phyloP scores from a whole-genome alignment of 1,140 invertebrate species.

The Drosophila ironensis region DNA sequence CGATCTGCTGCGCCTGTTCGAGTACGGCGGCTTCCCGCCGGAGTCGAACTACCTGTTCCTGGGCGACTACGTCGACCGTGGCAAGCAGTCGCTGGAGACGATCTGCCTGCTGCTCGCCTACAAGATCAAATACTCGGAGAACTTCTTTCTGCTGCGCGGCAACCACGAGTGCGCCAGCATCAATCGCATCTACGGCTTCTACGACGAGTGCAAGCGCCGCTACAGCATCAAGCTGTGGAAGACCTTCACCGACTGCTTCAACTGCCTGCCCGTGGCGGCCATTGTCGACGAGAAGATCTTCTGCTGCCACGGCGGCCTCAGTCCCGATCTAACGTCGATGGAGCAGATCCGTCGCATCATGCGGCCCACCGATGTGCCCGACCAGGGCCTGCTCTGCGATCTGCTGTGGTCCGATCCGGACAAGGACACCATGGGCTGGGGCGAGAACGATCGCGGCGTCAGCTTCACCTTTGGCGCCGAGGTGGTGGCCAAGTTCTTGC shows the following conservation, averaged over 20 bases:
- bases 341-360: conserved; percentile 95
- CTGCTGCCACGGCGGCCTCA: conserved; percentile 97
- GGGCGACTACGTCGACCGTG: conserved; percentile 93
- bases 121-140: conserved; percentile 96
- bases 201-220: conserved; percentile 97
- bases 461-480: conserved; percentile 98
- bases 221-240: conserved; percentile 99
- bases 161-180: conserved; percentile 96
- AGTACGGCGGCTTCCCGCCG: conserved; percentile 99
- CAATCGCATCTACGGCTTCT: conserved; percentile 98
- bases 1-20: conserved; percentile 98
- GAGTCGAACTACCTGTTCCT: conserved; percentile 99
- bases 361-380: conserved; percentile 95
- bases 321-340: conserved; percentile 95
- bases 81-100: conserved; percentile 94
- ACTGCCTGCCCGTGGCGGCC: conserved; percentile 97
- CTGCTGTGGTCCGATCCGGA: conserved; percentile 99
- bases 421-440: conserved; percentile 95
- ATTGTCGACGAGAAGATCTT: conserved; percentile 99
- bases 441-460: conserved; percentile 97
- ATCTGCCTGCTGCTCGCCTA: conserved; percentile 97
- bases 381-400: conserved; percentile 97
- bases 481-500: conserved; percentile 95
- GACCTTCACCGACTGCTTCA: conserved; percentile 99
- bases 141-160: conserved; percentile 93